Evolutionary conservation across 37 sponge, comb jelly and placozoan genomes (phyloP).

Genomic region (Crambe crambe): DNA sequence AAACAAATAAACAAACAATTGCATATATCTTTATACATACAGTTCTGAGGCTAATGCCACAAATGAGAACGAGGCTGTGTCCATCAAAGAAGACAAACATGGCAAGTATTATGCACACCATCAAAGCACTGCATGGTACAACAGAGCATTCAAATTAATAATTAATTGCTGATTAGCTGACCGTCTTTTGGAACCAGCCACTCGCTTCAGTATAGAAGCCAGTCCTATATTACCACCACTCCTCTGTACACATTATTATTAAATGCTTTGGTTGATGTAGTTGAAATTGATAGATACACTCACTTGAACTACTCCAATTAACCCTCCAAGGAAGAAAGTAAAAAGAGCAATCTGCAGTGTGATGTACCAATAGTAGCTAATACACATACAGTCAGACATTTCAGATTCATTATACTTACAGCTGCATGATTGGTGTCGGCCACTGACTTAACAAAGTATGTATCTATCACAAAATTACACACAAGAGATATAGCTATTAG

Average conservation of each 20-base stretch:
- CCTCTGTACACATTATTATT: background rate
- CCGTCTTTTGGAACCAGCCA: slow-evolving; percentile 14
- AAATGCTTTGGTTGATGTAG: no score
- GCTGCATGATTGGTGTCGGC: slow-evolving; percentile 29
- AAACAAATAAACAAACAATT: background rate
- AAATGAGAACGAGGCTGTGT: slow-evolving; percentile 32
- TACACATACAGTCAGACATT: background rate
- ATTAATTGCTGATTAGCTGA: background rate
- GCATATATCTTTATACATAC: no score
- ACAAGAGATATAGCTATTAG: no score
- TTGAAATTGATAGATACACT: background rate
- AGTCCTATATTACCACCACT: slow-evolving; percentile 40
- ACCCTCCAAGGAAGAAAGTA: slow-evolving; percentile 52
- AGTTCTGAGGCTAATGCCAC: slow-evolving; percentile 37
- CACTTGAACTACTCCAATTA: slow-evolving; percentile 60
- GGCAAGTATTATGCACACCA: background rate
- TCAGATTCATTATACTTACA: slow-evolving; percentile 4
- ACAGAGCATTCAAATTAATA: no score
- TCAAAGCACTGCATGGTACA: no score
- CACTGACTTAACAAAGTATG: slow-evolving; percentile 27
- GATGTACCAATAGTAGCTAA: background rate
- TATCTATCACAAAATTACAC: no score
- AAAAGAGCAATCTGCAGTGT: slow-evolving; percentile 41
- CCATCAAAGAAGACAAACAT: slow-evolving; percentile 46
- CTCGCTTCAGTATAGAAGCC: slow-evolving; percentile 13